Conservation (phyloP, 2,797 vertebrate species). For the Melopsittacus undulatus region DNA sequence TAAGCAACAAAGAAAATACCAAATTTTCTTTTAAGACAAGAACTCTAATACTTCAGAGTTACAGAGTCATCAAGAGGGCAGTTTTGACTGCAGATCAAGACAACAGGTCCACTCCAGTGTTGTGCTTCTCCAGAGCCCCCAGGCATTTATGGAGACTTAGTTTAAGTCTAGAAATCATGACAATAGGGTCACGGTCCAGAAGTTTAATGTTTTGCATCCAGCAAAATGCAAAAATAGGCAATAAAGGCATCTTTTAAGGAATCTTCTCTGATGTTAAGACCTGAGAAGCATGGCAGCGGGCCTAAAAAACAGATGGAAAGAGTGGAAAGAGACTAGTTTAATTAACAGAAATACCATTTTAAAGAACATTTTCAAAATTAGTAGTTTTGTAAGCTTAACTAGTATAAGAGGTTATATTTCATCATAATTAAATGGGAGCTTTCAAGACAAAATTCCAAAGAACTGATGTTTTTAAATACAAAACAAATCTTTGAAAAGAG, state of each 20-base stretch:
- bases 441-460: background rate
- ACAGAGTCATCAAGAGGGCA: background rate
- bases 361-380: background rate
- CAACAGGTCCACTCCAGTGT: background rate
- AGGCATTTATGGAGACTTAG: background rate
- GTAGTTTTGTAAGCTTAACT: background rate
- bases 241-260: constrained; percentile 78
- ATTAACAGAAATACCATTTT: background rate
- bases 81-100: background rate
- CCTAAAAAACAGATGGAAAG: constrained; percentile 72
- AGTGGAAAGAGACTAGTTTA: background rate
- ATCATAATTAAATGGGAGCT: background rate
- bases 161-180: background rate
- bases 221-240: background rate
- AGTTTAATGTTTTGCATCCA: background rate
- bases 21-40: background rate
- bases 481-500: background rate
- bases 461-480: background rate
- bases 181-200: background rate
- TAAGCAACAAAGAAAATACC: background rate
- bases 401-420: background rate
- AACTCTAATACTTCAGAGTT: background rate
- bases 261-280: constrained; percentile 85
- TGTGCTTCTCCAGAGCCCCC: background rate
- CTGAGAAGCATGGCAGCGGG: constrained; percentile 80